Evolutionary conservation across 2,797 vertebrate species (phyloP), one percentile per base, ranked within the genome.

Genomic region (Nannoperca obscura): DNA sequence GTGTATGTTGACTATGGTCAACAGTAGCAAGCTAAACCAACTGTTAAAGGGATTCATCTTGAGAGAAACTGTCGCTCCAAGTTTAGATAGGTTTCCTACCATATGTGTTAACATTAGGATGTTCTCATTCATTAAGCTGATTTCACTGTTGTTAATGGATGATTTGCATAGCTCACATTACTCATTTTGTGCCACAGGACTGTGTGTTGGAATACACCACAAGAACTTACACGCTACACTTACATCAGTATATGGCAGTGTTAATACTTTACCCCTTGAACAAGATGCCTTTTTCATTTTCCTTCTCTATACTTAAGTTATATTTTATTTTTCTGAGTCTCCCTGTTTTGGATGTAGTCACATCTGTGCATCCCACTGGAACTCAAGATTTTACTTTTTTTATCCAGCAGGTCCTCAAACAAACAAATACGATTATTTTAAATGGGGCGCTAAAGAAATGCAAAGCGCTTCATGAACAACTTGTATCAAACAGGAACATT

Each of bases 261-360:
- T 90, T 86, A 77, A 71, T 34, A 69, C 38, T 80, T 79, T 57
- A 84, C 63, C 76, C 76, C 71, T 86, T 76, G 76, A 92, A 88
- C 85, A 79, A 90, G 81, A 93, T 91, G 93, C 94, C 92, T 94
- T 95, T 91, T 85, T 84, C 53, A 71, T 90, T 86, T 86, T 84
- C 67, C 62, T 76, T 78, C 22, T 89, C 22, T 49, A 20, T 72
- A 57, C 27, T 53, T 77, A 46, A 55, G 34, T 82, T 82, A 7
- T 76, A 36, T 75, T 80, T 71, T 42, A 15, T 81, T 79, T 78
- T 82, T 61, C 32, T 60, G 54, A 57, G 30, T 74, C 73, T 55
- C 59, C 40, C 65, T 64, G 44, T 70, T 69, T 76, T 81, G 58
- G 19, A 83, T 57, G 49, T 76, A 74, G 75, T 79, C 74, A 74